Base-by-base conservation (phyloP, 2,113 vertebrate genomes). In the Cinclus cinclus region DNA sequence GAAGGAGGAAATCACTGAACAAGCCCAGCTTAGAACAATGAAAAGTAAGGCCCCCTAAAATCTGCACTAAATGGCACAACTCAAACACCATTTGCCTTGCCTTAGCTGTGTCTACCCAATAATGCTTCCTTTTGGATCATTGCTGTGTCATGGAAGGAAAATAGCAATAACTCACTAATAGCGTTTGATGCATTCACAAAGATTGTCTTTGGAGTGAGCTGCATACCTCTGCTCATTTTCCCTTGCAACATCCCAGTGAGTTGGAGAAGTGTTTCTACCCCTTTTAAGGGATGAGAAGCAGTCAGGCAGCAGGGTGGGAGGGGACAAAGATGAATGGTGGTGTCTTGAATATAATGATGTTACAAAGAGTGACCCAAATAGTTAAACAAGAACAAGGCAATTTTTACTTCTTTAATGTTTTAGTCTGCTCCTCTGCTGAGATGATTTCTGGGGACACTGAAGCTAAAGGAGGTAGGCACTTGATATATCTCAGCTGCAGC, bases 21-120 rank as follows among this genome's bases (percentile, higher is more conserved):
- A 44, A 83, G 95, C 75, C 71, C 86, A 83, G 79, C 71, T n/a
- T 89, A 82, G 91, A 96, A 82, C 31, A 73, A 64, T 62, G 76
- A 24, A 49, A 83, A 88, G 53, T 15, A 76, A 80, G 65, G 28
- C 53, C 37, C 92, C 70, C 74, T 64, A 84, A 96, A 95, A 95
- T 60, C 59, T 63, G 28, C 22, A 15, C 39, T 73, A 33, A 91
- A 37, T 39, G 79, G 67, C 65, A 59, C 92, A 93, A 67, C 78
- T 91, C 68, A 58, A 44, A 42, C 42, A 75, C 67, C 3, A 2
- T 41, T 95, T 95, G 87, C 71, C 87, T 95, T 83, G 56, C n/a
- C 52, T 81, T 68, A 49, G 59, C 59, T 58, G 24, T 68, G 70
- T 21, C 58, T 63, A 71, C 63, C 77, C 22, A 63, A 46, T 96